phyloP scores from a whole-genome alignment of 2,113 vertebrate species.

The Nannospalax galili region DNA sequence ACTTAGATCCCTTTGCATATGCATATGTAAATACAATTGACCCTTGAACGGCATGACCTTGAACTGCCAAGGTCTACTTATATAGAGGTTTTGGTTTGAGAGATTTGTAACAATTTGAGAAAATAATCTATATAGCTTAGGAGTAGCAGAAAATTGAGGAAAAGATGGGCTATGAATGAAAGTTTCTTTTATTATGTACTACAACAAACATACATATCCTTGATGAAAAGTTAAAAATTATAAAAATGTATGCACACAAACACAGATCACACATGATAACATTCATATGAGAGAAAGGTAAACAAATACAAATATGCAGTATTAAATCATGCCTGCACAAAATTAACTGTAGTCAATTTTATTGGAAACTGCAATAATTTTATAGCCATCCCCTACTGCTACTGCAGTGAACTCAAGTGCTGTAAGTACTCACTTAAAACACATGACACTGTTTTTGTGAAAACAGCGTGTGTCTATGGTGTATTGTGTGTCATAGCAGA shows the following conservation, averaged over 20 bases:
- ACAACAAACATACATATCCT: background rate
- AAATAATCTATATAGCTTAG: background rate
- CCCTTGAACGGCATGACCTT: background rate
- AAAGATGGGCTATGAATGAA: background rate
- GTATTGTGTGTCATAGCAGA: no score
- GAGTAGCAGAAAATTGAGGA: background rate
- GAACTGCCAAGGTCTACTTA: background rate
- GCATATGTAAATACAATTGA: background rate
- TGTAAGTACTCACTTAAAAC: background rate
- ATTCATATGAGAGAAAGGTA: background rate
- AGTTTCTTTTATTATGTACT: background rate
- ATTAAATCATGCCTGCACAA: background rate
- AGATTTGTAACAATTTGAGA: background rate
- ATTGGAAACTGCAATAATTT: no score
- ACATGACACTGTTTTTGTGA: no score
- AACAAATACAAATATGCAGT: background rate
- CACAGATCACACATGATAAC: background rate
- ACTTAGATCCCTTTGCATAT: background rate
- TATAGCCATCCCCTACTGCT: background rate
- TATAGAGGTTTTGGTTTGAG: background rate
- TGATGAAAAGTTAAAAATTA: background rate
- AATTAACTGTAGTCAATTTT: background rate
- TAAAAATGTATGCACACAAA: background rate
- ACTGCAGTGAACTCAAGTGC: background rate
- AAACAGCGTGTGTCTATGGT: background rate